Base-by-base conservation (phyloP, 2,797 vertebrate species). In the Oceanodroma leucorhoa region DNA sequence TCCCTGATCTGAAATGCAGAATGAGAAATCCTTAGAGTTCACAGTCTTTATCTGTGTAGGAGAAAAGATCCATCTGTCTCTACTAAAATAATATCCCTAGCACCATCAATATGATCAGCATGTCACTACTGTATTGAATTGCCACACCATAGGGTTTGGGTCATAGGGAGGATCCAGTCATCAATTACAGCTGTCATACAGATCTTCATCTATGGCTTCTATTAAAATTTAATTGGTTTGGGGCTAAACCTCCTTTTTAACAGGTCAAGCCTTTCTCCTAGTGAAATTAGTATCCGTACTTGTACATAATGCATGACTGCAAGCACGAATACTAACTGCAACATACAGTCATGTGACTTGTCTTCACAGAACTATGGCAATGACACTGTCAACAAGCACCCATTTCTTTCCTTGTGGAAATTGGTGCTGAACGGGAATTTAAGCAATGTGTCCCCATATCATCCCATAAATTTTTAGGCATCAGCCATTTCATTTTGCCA, bases 291-390 rank as follows among this genome's bases (percentile, higher is more conserved):
- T 27, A 65, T 27, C 34, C 1, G 0, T 34, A 43, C 9, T 29
- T 38, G 9, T 54, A 21, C 14, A 17, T 41, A 80, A 46, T 0
- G 0, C 11, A 8, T 32, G 48, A 53, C 24, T 50, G 11, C 23
- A 82, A 64, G 22, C 53, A 71, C 2, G 10, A 77, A 64, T 34
- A 51, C 40, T 48, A 53, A 34, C 54, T 53, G 34, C 48, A 77
- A n/a, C 8, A 2, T 30, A 61, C 27, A 46, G 20, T 41, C 24
- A 5, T 4, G 3, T 41, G 34, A 34, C 24, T 85, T 48, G 23
- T 40, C 29, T 76, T 46, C 72, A 57, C 10, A 81, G 53, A 85
- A n/a, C 23, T 46, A 7, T 6, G 24, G 12, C 48, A 79, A 38
- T 38, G 43, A 40, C 22, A 60, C 17, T 32, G 43, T 41, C 24